Evolutionary conservation across 2,888 invertebrate genomes (phyloP).

Genomic region (Trisateles emortualis): DNA sequence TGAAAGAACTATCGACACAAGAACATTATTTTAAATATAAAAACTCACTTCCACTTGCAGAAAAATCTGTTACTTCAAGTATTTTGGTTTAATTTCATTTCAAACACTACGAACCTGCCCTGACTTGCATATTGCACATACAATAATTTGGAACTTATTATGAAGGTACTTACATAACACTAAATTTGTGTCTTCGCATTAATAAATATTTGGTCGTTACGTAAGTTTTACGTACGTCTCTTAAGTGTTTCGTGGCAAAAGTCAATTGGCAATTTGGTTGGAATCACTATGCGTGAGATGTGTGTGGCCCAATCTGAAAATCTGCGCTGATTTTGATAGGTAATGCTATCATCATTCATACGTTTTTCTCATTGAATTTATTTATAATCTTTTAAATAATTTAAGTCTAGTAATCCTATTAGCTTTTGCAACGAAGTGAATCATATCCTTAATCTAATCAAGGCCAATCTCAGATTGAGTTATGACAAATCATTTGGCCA

Average conservation of each 20-base stretch:
- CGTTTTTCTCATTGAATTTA: conserved; percentile 1
- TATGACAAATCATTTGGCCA: conserved; percentile 57
- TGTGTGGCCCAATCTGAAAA: conserved; percentile 42
- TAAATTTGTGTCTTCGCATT: conserved; percentile 54
- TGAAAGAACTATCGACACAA: no score
- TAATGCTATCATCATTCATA: conserved; percentile 23
- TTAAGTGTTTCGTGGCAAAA: conserved; percentile 52
- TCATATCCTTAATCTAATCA: conserved; percentile 62
- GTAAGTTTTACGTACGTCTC: conserved; percentile 49
- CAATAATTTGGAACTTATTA: conserved; percentile 28
- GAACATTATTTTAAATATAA: no score
- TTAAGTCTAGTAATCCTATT: conserved; percentile 44
- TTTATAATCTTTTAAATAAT: conserved; percentile 26
- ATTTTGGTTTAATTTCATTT: background rate
- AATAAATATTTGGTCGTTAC: conserved; percentile 54
- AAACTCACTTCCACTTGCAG: no score
- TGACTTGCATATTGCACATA: conserved; percentile 36
- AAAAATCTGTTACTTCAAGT: background rate
- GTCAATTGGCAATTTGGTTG: conserved; percentile 52
- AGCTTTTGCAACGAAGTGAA: conserved; percentile 46
- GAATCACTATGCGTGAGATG: conserved; percentile 41
- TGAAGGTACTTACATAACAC: conserved; percentile 44
- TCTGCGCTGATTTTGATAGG: conserved; percentile 34
- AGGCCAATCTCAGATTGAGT: conserved; percentile 54
- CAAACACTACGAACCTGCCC: background rate